Conservation (phyloP, 2,888 invertebrate genomes). For the Tetramorium bicarinatum region DNA sequence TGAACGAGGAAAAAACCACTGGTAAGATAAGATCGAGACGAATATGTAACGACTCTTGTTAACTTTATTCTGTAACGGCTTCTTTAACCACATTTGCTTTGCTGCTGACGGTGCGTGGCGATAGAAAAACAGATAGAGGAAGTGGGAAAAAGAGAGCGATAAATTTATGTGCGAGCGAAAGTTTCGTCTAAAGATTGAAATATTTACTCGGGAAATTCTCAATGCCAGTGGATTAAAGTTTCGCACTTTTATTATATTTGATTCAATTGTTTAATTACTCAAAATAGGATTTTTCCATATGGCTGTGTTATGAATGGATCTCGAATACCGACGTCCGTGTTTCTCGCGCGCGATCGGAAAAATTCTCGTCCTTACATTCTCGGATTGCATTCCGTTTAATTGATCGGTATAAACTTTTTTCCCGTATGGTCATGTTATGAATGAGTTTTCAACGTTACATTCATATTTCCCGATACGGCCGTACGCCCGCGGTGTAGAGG, state of each 20-base stretch:
- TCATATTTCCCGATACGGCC: slow-evolving; percentile 78
- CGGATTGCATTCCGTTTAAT: slow-evolving; percentile 37
- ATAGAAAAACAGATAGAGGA: not conserved
- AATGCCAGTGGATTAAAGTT: not conserved
- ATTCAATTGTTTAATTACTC: not conserved
- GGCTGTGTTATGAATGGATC: slow-evolving; percentile 72
- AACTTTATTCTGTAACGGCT: slow-evolving; percentile 7
- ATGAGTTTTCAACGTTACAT: slow-evolving; percentile 81
- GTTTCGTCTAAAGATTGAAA: not conserved
- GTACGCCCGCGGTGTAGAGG: slow-evolving; percentile 72
- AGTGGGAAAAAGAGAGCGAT: slow-evolving; percentile 16
- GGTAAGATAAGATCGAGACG: slow-evolving; percentile 29
- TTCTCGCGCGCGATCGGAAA: slow-evolving; percentile 59
- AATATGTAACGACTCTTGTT: slow-evolving; percentile 24
- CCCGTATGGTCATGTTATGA: slow-evolving; percentile 73
- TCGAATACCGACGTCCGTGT: slow-evolving; percentile 68
- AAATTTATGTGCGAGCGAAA: slow-evolving; percentile 10
- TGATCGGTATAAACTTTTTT: slow-evolving; percentile 34
- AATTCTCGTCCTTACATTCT: slow-evolving; percentile 17
- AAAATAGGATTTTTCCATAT: not conserved
- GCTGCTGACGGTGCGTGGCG: not conserved
- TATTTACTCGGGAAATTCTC: not conserved
- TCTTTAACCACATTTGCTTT: slow-evolving; percentile 3
- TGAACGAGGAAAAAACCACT: slow-evolving; percentile 33
- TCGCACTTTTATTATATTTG: not conserved